phyloP scores from a whole-genome alignment of 64 coral and sea anemone species.

The Orbicella faveolata region DNA sequence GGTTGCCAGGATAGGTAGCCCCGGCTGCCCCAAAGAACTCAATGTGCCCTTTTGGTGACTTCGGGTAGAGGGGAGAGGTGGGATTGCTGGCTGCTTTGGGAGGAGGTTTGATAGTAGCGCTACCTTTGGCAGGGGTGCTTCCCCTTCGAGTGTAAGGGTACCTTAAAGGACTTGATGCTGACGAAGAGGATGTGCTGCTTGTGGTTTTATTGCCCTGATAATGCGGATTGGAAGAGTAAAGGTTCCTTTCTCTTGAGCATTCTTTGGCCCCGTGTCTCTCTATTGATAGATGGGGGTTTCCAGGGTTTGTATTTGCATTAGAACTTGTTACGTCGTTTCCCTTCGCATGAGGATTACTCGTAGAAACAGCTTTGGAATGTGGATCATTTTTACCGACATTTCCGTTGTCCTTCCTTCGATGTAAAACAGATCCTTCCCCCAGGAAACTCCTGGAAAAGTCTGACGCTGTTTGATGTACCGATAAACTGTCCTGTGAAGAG shows the following conservation, averaged over 20 bases:
- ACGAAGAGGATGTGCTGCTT: neutral
- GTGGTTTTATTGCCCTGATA: neutral
- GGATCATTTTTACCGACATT: neutral
- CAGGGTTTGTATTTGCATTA: neutral
- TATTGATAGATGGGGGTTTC: neutral
- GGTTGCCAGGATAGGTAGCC: neutral
- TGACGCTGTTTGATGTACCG: neutral
- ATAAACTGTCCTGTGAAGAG: slow-evolving; percentile 3
- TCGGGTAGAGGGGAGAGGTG: neutral
- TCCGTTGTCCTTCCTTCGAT: neutral
- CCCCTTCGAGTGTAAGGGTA: slow-evolving; percentile 31
- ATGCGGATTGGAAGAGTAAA: neutral
- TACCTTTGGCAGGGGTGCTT: slow-evolving; percentile 3
- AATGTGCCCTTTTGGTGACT: neutral
- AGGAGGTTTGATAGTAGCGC: slow-evolving; percentile 10
- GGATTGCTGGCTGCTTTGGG: slow-evolving; percentile 25
- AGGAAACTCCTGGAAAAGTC: neutral
- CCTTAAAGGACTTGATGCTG: neutral
- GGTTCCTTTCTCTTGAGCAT: neutral
- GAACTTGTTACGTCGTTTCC: neutral
- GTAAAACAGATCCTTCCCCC: neutral
- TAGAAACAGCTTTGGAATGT: neutral
- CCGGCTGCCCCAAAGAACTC: neutral
- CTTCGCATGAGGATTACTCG: neutral
- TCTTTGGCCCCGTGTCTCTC: neutral